Conservation (phyloP, 2,797 vertebrate genomes). For the Babyrousa celebensis region DNA sequence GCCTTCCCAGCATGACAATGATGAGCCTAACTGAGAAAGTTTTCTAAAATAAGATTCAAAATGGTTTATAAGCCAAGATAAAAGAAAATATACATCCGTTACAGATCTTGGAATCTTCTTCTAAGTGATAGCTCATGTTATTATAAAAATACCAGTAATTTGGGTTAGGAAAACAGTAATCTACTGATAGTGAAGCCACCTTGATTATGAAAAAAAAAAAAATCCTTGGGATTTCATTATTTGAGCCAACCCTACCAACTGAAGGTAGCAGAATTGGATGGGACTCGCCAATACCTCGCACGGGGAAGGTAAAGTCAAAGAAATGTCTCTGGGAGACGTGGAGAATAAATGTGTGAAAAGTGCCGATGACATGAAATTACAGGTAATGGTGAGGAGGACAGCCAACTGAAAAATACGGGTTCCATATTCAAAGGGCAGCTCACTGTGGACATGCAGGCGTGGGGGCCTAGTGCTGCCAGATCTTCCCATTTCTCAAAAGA, state of each 20-base stretch:
- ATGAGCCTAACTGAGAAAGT: background rate
- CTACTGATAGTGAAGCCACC: background rate
- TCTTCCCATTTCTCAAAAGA: background rate
- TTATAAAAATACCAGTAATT: background rate
- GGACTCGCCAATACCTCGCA: background rate
- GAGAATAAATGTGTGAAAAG: background rate
- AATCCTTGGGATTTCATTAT: background rate
- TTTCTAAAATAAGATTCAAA: constrained; percentile 61
- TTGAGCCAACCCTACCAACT: background rate
- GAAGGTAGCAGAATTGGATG: background rate
- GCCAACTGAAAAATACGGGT: background rate
- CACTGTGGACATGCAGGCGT: background rate
- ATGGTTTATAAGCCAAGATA: background rate
- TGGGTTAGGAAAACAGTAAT: background rate
- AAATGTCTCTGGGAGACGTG: background rate
- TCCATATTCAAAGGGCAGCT: background rate
- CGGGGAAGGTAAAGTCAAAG: background rate
- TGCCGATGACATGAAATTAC: background rate
- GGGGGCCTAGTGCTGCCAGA: background rate
- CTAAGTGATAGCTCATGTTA: background rate
- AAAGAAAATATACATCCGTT: background rate
- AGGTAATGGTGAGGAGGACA: background rate
- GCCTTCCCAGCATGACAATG: background rate
- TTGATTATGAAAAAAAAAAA: constrained; percentile 41
- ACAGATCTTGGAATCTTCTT: background rate